Conservation (phyloP, 1,140 invertebrate genomes). For the Littorina saxatilis region DNA sequence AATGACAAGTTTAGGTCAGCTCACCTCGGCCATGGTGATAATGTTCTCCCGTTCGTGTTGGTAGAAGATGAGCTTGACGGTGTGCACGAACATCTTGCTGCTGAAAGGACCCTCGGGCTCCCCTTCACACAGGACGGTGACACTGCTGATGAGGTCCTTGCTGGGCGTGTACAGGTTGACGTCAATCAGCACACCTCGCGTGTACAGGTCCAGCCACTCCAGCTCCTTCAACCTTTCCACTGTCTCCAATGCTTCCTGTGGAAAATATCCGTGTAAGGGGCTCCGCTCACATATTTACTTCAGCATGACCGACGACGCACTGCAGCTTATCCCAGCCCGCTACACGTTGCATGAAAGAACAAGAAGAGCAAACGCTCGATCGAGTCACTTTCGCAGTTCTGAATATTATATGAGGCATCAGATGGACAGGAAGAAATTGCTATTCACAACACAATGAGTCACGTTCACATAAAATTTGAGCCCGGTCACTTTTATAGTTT, state of each 20-base stretch:
- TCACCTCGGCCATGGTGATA: neutral
- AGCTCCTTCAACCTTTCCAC: neutral
- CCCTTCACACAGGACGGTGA: slow-evolving; percentile 7
- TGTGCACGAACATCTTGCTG: neutral
- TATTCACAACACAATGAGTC: too few relatives aligned
- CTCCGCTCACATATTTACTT: too few relatives aligned
- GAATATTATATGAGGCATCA: too few relatives aligned
- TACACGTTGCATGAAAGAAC: too few relatives aligned
- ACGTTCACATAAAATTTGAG: too few relatives aligned
- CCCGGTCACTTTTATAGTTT: too few relatives aligned
- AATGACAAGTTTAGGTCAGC: neutral
- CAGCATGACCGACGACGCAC: too few relatives aligned
- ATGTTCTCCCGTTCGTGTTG: neutral
- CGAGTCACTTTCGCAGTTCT: too few relatives aligned
- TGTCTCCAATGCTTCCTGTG: neutral
- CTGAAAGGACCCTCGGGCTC: neutral
- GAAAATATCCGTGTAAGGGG: too few relatives aligned
- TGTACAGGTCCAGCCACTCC: neutral
- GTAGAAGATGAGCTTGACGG: slow-evolving; percentile 23
- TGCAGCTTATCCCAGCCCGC: too few relatives aligned
- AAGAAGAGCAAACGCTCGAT: too few relatives aligned
- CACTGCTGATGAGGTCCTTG: slow-evolving; percentile 18
- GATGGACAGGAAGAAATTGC: too few relatives aligned
- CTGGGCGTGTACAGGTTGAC: slow-evolving; percentile 6
- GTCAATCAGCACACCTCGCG: neutral